Percentiles rank a stretch among this genome's conserved stretches.
phyloP scores from a whole-genome alignment of 2,113 vertebrate species.

The Caranx melampygus region DNA sequence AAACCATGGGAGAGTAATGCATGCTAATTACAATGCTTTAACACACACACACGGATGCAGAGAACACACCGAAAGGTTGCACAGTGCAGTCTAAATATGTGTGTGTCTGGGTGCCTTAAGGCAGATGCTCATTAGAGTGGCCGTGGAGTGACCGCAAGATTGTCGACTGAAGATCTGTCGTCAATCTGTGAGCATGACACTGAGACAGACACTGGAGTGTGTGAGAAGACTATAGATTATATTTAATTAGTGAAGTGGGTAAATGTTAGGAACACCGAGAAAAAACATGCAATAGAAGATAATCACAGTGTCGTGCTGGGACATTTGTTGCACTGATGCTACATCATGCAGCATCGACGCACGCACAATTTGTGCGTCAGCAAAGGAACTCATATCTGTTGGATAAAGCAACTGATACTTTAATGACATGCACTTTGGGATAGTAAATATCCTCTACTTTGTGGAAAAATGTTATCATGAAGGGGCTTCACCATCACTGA shows the following conservation, averaged over 20 bases:
- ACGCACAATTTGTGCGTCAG: neutral
- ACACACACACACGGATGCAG: constrained; percentile 1
- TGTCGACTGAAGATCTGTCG: constrained; percentile 7
- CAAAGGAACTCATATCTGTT: neutral
- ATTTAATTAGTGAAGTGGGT: neutral
- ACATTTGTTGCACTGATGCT: neutral
- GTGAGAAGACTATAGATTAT: constrained; percentile 17
- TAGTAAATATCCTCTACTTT: too few relatives aligned
- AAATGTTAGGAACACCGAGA: constrained; percentile 2
- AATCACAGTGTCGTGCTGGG: neutral
- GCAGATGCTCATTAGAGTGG: constrained; percentile 58
- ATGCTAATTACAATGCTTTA: constrained; percentile 63
- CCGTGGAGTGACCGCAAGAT: constrained; percentile 21
- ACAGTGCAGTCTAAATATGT: too few relatives aligned
- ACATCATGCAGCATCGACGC: neutral
- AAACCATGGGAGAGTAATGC: constrained; percentile 65
- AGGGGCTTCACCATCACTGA: too few relatives aligned
- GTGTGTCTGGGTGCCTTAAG: constrained; percentile 18
- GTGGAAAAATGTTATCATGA: too few relatives aligned
- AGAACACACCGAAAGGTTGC: too few relatives aligned
- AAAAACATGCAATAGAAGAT: neutral
- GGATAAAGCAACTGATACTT: too few relatives aligned
- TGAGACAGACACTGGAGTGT: neutral
- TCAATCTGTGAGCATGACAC: constrained; percentile 9
- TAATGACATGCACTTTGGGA: neutral